Evolutionary conservation across 2,113 vertebrate species (phyloP).

Genomic region (Menura novaehollandiae): DNA sequence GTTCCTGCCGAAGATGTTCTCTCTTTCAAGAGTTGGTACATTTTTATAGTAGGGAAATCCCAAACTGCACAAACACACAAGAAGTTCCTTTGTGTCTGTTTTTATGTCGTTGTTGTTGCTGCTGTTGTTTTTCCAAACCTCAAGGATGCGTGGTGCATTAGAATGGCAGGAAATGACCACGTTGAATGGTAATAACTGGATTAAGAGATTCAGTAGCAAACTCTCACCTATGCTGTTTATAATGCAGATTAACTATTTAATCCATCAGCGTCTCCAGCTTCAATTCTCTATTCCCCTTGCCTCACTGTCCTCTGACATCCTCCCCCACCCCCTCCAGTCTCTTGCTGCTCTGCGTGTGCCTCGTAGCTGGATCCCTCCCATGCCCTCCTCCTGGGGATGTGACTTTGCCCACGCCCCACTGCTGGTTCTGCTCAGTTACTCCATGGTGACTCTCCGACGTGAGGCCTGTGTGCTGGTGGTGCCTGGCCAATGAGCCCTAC

Average conservation of each 20-base stretch:
- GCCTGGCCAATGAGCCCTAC: constrained; percentile 11
- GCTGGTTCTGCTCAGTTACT: background rate
- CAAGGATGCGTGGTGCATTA: background rate
- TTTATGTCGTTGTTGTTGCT: background rate
- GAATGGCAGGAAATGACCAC: background rate
- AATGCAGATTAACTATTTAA: background rate
- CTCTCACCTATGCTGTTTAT: background rate
- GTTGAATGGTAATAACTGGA: background rate
- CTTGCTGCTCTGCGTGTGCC: background rate
- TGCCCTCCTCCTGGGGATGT: background rate
- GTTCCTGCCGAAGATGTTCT: background rate
- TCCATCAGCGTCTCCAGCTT: background rate
- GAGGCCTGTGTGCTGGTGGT: background rate
- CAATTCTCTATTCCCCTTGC: background rate
- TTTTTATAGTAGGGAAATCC: background rate
- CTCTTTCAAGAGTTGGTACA: background rate
- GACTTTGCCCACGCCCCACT: background rate
- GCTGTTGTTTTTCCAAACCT: background rate
- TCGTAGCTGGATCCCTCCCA: rapidly evolving
- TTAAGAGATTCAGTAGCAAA: background rate
- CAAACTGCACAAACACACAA: background rate
- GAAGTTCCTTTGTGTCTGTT: background rate
- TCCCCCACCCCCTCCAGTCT: background rate
- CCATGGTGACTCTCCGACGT: rapidly evolving
- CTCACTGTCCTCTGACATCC: background rate